These are phyloP conservation scores for Sinocyclocheilus maitianheensis DNA, from an alignment of 2,113 vertebrate genomes.

Conservation along the genomic window DNA sequence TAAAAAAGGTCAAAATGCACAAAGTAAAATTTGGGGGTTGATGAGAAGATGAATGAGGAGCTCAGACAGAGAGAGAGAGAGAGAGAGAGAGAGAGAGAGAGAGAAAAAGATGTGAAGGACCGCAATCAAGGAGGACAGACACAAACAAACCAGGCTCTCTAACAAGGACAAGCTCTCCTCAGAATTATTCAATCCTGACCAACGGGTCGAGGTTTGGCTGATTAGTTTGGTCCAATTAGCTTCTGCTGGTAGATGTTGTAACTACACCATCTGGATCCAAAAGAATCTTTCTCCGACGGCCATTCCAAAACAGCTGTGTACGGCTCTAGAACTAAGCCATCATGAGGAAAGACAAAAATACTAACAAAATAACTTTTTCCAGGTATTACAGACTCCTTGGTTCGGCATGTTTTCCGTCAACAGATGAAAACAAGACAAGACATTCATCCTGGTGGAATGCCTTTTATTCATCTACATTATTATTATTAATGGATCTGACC, in stretches of 20 bases:
- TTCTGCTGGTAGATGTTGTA: neutral
- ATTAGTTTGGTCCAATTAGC: slow-evolving; percentile 15
- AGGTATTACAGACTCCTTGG: neutral
- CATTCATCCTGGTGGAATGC: slow-evolving; percentile 25
- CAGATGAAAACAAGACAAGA: neutral
- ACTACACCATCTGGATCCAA: neutral
- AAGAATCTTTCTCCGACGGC: neutral
- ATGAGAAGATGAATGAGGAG: too few species aligned
- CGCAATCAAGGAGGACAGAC: slow-evolving; percentile 28
- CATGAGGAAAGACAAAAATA: neutral
- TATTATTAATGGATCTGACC: slow-evolving; percentile 36
- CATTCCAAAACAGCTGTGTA: neutral
- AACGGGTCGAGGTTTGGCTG: neutral
- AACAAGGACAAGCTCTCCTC: neutral
- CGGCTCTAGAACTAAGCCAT: neutral
- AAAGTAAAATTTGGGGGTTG: too few species aligned
- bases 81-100: too few species aligned
- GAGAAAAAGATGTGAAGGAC: neutral
- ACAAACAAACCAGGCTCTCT: slow-evolving; percentile 2
- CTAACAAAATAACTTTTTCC: neutral
- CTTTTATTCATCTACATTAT: slow-evolving; percentile 23
- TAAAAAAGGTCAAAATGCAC: too few species aligned
- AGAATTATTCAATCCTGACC: neutral
- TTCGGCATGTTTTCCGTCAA: neutral
- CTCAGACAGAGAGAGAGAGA: too few species aligned